Evolutionary conservation across 35 echinoderm and acorn worm species (phyloP).

Genomic region (Holothuria glaberrima): DNA sequence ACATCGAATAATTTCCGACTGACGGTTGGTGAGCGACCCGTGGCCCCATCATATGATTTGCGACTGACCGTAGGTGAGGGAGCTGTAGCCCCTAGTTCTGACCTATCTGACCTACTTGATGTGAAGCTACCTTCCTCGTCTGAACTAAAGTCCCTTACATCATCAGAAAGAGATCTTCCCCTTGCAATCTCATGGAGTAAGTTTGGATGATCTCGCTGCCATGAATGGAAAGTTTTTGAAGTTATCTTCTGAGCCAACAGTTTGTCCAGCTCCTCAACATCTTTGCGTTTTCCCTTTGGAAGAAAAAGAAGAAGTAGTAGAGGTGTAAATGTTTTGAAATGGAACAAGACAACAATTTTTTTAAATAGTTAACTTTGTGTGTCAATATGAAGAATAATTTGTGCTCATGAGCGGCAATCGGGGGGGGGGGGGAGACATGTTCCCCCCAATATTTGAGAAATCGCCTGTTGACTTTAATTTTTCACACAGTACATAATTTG

Average conservation of each 20-base stretch:
- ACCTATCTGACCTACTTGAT: conserved; percentile 13
- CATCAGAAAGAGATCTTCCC: background rate
- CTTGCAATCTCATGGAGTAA: conserved; percentile 1
- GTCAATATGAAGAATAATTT: too few relatives aligned
- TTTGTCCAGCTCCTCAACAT: conserved; percentile 42
- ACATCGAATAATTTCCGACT: background rate
- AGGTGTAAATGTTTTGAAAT: too few relatives aligned
- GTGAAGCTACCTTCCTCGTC: conserved; percentile 36
- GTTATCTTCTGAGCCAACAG: conserved; percentile 40
- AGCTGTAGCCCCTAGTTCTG: conserved; percentile 8
- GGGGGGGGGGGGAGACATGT: too few relatives aligned
- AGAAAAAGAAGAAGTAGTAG: background rate
- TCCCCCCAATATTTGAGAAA: too few relatives aligned
- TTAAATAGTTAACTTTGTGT: too few relatives aligned
- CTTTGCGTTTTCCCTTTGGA: conserved; percentile 21
- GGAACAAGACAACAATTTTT: too few relatives aligned
- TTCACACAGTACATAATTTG: too few relatives aligned
- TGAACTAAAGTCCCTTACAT: conserved; percentile 23
- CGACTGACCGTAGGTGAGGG: background rate
- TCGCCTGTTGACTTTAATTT: too few relatives aligned
- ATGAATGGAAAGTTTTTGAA: background rate
- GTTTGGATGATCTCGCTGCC: conserved; percentile 41
- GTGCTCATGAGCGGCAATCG: too few relatives aligned
- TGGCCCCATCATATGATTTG: background rate
- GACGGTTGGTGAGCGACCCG: background rate